These are phyloP conservation scores for Chiloscyllium punctatum DNA, from an alignment of 2,797 vertebrate genomes.

Conservation along the genomic window DNA sequence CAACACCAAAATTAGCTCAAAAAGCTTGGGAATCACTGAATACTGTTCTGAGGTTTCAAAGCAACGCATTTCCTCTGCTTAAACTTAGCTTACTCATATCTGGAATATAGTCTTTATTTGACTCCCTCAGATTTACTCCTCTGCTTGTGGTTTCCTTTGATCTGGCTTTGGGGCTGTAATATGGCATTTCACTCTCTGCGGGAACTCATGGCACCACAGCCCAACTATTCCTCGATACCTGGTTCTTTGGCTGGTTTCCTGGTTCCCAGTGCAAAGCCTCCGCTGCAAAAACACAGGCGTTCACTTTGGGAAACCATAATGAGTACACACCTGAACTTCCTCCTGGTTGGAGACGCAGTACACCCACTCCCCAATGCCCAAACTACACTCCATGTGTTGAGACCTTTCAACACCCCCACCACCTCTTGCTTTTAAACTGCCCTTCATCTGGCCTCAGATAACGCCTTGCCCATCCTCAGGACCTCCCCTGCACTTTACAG, in stretches of 20 bases:
- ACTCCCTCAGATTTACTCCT: background rate
- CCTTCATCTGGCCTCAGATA: background rate
- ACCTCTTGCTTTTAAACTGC: background rate
- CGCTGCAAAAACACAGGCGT: background rate
- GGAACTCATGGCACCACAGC: background rate
- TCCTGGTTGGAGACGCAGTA: background rate
- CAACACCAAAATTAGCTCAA: background rate
- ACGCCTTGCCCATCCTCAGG: background rate
- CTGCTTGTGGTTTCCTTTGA: background rate
- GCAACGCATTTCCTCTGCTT: background rate
- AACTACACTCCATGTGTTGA: background rate
- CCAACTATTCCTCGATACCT: background rate
- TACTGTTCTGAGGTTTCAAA: background rate
- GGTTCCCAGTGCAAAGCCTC: background rate
- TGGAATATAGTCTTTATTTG: background rate
- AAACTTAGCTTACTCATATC: background rate
- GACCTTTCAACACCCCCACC: background rate
- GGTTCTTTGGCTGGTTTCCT: background rate
- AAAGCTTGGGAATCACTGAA: background rate
- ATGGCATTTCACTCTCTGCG: background rate
- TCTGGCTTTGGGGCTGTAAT: background rate
- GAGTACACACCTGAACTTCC: background rate
- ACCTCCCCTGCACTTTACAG: background rate
- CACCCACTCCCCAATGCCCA: background rate
- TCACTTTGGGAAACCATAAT: background rate